Conservation (phyloP, 2,113 vertebrate species). For the Tychaedon coryphoeus region DNA sequence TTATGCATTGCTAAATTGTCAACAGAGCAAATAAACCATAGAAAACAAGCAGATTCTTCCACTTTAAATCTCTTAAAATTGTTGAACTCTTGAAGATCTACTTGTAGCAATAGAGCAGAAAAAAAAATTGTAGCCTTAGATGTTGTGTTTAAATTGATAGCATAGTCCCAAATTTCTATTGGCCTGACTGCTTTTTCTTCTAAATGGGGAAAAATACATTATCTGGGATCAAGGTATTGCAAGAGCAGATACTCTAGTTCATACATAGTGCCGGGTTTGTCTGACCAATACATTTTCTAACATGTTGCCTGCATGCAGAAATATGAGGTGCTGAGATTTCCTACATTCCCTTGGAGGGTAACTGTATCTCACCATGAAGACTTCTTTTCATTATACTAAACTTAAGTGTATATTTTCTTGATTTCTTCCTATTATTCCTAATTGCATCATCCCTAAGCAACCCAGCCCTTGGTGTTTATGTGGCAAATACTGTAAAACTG, state of each 20-base stretch:
- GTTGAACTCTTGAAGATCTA: not conserved
- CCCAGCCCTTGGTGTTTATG: not conserved
- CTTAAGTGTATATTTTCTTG: not conserved
- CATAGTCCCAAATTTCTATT: not conserved
- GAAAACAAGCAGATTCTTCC: not conserved
- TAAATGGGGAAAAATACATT: not conserved
- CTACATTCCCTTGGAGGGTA: not conserved
- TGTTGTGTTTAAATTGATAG: not conserved
- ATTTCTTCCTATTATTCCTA: not conserved
- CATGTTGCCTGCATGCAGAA: not conserved
- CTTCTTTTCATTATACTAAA: not conserved
- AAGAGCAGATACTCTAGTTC: not conserved
- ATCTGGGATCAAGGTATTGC: not conserved
- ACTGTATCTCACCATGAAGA: not conserved
- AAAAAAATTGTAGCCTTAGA: not conserved
- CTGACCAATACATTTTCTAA: not conserved
- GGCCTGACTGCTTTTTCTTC: not conserved
- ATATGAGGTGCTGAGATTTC: not conserved
- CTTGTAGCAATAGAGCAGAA: not conserved
- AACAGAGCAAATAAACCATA: not conserved
- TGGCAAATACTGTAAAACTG: not conserved
- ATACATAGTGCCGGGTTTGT: not conserved
- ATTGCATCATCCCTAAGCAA: not conserved
- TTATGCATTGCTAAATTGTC: not conserved
- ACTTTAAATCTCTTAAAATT: not conserved